These are phyloP conservation scores for Sphaeramia orbicularis DNA, from an alignment of 2,797 vertebrate genomes.

Conservation along the genomic window DNA sequence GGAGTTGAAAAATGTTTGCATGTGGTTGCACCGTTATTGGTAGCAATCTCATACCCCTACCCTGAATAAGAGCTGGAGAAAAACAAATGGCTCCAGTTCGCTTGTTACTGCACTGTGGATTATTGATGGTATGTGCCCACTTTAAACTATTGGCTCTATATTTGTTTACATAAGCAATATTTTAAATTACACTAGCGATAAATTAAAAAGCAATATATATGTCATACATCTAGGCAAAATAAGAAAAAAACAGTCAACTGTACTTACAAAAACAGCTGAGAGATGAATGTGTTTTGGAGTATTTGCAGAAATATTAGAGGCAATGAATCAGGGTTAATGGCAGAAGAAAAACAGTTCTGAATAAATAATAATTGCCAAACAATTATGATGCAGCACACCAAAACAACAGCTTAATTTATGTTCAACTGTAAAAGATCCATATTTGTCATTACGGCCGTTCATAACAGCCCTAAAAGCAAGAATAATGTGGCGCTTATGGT, in stretches of 20 bases:
- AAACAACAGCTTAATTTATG: conserved; percentile 72
- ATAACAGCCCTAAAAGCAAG: conserved; percentile 26
- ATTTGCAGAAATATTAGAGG: conserved; percentile 70
- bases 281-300: conserved; percentile 76
- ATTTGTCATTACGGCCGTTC: conserved; percentile 44
- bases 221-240: conserved; percentile 51
- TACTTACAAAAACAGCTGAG: conserved; percentile 43
- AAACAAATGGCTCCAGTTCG: conserved; percentile 41
- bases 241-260: conserved; percentile 3
- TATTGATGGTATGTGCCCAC: conserved; percentile 56
- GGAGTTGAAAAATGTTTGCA: conserved; percentile 5
- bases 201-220: conserved; percentile 69
- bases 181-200: conserved; percentile 62
- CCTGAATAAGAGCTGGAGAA: conserved; percentile 39
- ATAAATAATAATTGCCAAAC: conserved; percentile 73
- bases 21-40: conserved; percentile 15
- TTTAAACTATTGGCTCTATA: conserved; percentile 46
- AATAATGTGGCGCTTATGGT: conserved; percentile 28
- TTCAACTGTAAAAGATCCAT: conserved; percentile 55
- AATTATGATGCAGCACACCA: conserved; percentile 69
- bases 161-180: conserved; percentile 68
- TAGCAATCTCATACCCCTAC: conserved; percentile 6
- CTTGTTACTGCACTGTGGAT: conserved; percentile 26
- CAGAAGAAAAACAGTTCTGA: conserved; percentile 63
- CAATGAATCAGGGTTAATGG: conserved; percentile 77